These are phyloP conservation scores for Troilus luridus DNA, from an alignment of 2,888 invertebrate species.

Conservation along the genomic window DNA sequence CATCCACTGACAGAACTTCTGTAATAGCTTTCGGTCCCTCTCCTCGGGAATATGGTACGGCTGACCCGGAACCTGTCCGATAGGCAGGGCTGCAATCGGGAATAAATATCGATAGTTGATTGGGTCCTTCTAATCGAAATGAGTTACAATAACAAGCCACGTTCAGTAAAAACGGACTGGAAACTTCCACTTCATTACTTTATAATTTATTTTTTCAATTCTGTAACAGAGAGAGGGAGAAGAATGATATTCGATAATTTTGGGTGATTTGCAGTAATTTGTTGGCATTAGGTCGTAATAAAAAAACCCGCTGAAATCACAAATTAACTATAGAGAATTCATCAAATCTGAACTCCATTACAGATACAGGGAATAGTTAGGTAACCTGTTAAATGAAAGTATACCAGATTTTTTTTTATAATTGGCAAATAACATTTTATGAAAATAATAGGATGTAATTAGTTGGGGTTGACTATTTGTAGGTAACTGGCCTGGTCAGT, in stretches of 20 bases:
- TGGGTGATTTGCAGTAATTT: not conserved
- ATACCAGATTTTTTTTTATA: too few species aligned
- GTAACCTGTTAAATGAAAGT: too few species aligned
- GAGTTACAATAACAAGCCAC: not conserved
- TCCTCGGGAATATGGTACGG: not conserved
- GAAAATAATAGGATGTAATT: too few species aligned
- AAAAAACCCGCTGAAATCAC: not conserved
- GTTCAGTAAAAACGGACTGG: not conserved
- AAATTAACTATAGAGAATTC: not conserved
- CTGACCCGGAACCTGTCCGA: not conserved
- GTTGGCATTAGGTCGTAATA: not conserved
- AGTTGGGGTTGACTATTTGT: too few species aligned
- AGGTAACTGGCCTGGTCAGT: too few species aligned
- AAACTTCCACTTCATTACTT: not conserved
- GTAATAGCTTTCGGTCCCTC: not conserved
- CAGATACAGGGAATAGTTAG: not conserved
- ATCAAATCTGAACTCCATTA: not conserved
- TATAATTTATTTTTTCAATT: not conserved
- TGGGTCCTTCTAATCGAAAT: not conserved
- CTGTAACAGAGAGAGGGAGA: not conserved
- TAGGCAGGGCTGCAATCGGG: not conserved
- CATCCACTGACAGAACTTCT: constrained; percentile 13
- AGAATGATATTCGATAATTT: not conserved
- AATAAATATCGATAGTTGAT: not conserved
- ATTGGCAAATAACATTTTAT: too few species aligned